Conservation (phyloP, 2,113 vertebrate genomes). For the Beaufortia kweichowensis region DNA sequence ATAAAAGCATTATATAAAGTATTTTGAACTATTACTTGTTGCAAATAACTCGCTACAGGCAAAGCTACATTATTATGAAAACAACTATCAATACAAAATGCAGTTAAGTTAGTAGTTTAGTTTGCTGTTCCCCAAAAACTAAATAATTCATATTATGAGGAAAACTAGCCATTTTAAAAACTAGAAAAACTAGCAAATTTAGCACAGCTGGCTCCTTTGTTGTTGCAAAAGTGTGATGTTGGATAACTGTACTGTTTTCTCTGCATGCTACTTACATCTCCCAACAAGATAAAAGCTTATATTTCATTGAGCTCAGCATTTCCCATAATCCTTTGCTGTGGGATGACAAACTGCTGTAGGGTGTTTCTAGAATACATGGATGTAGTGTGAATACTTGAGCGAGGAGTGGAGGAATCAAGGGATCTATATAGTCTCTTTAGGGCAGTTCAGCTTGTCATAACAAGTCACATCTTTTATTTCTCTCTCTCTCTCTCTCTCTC, state of each 20-base stretch:
- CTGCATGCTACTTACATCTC: neutral
- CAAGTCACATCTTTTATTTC: conserved; percentile 41
- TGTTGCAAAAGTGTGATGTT: neutral
- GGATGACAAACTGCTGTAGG: conserved; percentile 10
- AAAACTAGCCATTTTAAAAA: too few relatives aligned
- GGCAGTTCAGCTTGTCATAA: conserved; percentile 52
- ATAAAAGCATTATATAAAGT: too few relatives aligned
- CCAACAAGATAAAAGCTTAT: neutral
- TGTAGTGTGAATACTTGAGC: conserved; percentile 12
- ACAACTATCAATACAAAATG: too few relatives aligned
- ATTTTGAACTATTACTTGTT: too few relatives aligned
- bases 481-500: conserved; percentile 17
- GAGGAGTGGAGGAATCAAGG: neutral
- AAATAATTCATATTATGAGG: conserved; percentile 3
- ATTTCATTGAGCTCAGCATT: conserved; percentile 16
- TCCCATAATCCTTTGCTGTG: conserved; percentile 22
- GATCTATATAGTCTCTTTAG: conserved; percentile 38
- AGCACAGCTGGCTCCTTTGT: neutral
- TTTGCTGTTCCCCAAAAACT: too few relatives aligned
- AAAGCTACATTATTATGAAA: too few relatives aligned
- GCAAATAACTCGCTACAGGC: too few relatives aligned
- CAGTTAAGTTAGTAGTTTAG: too few relatives aligned
- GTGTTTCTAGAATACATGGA: conserved; percentile 1
- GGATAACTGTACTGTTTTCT: neutral
- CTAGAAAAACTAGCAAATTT: neutral